Evolutionary conservation across 2,113 vertebrate genomes (phyloP).

Genomic region (Drymodes brunneopygia): DNA sequence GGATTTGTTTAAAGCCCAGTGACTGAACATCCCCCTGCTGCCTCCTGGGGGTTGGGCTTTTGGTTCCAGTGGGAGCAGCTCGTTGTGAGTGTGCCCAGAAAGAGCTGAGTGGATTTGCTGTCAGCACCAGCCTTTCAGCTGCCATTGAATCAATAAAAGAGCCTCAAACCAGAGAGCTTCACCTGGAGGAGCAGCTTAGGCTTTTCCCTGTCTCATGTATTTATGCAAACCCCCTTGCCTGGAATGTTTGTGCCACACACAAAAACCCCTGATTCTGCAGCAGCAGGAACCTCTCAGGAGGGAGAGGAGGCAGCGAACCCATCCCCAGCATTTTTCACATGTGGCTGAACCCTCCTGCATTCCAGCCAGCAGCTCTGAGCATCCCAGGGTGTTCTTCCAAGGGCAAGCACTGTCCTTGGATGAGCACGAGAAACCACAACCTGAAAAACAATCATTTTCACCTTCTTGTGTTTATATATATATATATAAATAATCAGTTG

Average conservation of each 20-base stretch:
- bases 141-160: background rate
- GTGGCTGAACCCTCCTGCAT: background rate
- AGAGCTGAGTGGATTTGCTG: background rate
- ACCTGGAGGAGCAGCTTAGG: background rate
- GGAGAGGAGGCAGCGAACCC: background rate
- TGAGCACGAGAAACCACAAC: conserved; percentile 13
- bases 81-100: background rate
- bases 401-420: background rate
- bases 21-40: background rate
- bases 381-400: background rate
- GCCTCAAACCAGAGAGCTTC: background rate
- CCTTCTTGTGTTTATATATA: background rate
- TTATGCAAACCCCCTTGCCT: background rate
- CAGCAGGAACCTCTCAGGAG: background rate
- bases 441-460: background rate
- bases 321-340: background rate
- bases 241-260: background rate
- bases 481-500: background rate
- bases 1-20: background rate
- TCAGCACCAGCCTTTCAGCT: background rate
- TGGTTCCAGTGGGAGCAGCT: background rate
- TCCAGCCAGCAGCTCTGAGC: background rate
- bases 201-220: background rate
- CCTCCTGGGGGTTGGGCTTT: background rate
- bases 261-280: background rate